Base-by-base conservation (phyloP, 2,113 vertebrate genomes). In the Sardina pilchardus region DNA sequence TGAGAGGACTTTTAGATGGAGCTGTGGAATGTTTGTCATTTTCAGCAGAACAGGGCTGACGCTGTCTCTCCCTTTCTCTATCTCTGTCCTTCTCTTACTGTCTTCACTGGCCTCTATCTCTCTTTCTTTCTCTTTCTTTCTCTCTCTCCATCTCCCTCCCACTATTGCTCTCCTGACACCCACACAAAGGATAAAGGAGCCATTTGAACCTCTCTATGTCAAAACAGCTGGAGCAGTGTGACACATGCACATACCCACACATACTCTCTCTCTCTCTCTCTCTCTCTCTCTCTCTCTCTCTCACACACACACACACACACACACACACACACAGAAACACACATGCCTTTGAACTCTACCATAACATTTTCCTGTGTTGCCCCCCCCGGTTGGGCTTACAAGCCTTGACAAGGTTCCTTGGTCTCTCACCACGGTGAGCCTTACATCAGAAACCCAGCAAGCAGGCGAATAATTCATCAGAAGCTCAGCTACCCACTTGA, bases 401-500 rank as follows among this genome's bases (percentile, higher is more conserved):
- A 12, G 63, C 63, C 30, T 67, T 30, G 63, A 67, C n/a, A 67
- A 67, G 26, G 34, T 36, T 78, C n/a, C 71, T 17, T 34, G 30
- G 26, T 78, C 30, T 78, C 71, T 78, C 30, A 34, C 26, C 5
- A 14, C 14, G 16, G 9, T 5, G 26, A 71, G 9, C 30, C 71
- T 39, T 36, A 17, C 71, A 78, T 34, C 71, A 78, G 30, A 78
- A 78, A 78, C 71, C 36, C 26, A 34, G 71, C 30, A 34, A 71
- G 71, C 71, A 34, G 34, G 71, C 34, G 16, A 78, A 78, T 34
- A 78, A 78, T 78, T 78, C 71, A 78, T 78, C 71, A 78, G 71
- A 78, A 16, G 34, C 30, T 75, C 67, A 34, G 67, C 67, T 75
- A 75, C 26, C 30, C 67, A 30, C 30, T 78, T 78, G 71, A 78